A percentile compares a stretch with the other conserved stretches of the same genome.
These are phyloP conservation scores for Coendou prehensilis DNA, from an alignment of 2,797 vertebrate genomes.

Conservation along the genomic window DNA sequence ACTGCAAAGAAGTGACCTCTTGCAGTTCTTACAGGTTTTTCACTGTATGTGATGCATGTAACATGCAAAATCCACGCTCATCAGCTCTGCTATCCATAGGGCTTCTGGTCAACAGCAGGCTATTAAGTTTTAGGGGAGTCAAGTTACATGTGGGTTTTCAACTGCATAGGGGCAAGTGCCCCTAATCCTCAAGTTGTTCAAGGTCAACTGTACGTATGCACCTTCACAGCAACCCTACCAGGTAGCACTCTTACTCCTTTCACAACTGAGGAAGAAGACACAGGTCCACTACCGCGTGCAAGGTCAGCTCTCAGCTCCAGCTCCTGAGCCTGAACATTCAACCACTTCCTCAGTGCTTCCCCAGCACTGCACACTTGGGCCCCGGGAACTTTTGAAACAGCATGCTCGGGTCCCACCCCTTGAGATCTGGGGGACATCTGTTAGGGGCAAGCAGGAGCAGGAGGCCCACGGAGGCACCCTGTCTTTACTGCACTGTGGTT, in stretches of 20 bases:
- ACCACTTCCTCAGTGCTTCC: neutral
- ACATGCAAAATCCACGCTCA: neutral
- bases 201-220: too few relatives aligned
- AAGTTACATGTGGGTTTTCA: neutral
- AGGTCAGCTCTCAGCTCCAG: neutral
- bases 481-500: neutral
- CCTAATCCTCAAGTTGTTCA: neutral
- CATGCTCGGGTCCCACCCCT: neutral
- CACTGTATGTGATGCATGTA: neutral
- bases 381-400: neutral
- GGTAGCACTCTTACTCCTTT: neutral
- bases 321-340: neutral
- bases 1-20: neutral
- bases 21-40: neutral
- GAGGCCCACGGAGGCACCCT: neutral
- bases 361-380: neutral
- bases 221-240: neutral
- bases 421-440: neutral
- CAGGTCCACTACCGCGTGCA: neutral
- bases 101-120: neutral
- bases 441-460: neutral
- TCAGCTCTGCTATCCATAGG: neutral
- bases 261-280: neutral
- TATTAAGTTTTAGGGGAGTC: neutral
- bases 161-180: neutral